Percentiles rank a stretch among this genome's conserved stretches.
Evolutionary conservation across 2,888 invertebrate species (phyloP).

Genomic region (Drosophila anomelani): DNA sequence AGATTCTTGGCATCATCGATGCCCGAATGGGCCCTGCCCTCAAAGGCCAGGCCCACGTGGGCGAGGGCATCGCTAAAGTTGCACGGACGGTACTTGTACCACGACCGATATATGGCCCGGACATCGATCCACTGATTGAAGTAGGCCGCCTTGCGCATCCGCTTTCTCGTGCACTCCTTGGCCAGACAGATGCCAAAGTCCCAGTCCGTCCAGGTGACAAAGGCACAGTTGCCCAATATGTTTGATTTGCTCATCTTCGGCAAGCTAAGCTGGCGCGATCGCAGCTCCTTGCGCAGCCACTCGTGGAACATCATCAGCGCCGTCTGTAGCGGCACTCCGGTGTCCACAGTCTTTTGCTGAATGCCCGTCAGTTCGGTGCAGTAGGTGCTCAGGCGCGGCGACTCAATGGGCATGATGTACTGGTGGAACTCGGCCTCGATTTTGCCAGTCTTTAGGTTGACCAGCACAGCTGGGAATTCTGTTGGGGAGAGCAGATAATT

Average conservation of each 20-base stretch:
- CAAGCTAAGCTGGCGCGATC: conserved; percentile 78
- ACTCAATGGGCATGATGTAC: conserved; percentile 87
- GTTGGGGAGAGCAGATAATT: neutral
- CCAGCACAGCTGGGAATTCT: conserved; percentile 88
- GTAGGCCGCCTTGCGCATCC: conserved; percentile 85
- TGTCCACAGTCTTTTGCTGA: conserved; percentile 86
- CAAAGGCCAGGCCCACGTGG: conserved; percentile 86
- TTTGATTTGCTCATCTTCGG: conserved; percentile 85
- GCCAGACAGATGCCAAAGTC: conserved; percentile 87
- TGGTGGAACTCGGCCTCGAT: conserved; percentile 87
- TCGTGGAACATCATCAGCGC: conserved; percentile 86
- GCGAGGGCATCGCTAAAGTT: conserved; percentile 86
- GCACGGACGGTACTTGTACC: conserved; percentile 86
- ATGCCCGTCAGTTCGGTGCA: conserved; percentile 87
- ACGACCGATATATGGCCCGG: conserved; percentile 85
- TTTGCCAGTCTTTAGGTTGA: conserved; percentile 85
- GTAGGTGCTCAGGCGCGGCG: conserved; percentile 86
- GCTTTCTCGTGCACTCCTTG: conserved; percentile 87
- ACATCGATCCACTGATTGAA: conserved; percentile 88
- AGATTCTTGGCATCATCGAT: conserved; percentile 88
- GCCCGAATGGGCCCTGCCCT: conserved; percentile 87
- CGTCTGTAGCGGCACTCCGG: conserved; percentile 85
- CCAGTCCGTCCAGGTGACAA: conserved; percentile 88
- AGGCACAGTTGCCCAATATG: conserved; percentile 85
- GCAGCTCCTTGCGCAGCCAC: conserved; percentile 86